Base-by-base conservation (phyloP, 2,888 invertebrate genomes). In the Acanthosepion pharaonis region DNA sequence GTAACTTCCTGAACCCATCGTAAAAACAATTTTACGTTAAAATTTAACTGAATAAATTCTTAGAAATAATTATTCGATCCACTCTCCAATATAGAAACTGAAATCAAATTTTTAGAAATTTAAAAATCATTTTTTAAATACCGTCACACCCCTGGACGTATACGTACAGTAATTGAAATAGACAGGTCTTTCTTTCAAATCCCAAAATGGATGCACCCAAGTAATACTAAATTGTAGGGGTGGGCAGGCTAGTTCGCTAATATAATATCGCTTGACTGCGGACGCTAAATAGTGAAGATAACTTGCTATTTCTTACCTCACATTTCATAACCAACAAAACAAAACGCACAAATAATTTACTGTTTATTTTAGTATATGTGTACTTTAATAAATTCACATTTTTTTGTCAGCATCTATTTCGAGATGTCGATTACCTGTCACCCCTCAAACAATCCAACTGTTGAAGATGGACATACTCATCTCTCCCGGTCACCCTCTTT, bases 171-270 rank as follows among this genome's bases (percentile, higher is more conserved):
- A 11, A 33, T 78, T 8, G 78, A n/a, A 78, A 78, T 78, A 78
- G 78, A 78, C 78, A 78, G 28, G 28, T 8, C 11, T 78, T n/a
- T 78, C 25, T 28, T 78, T 25, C 78, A 28, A 9, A 78, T 33
- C 78, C 78, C 33, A 78, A 78, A 78, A 78, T 78, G 78, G 78
- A 33, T 78, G 78, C 78, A 78, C 78, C 78, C 78, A 78, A 78
- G n/a, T 78, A 18, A 33, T 78, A 33, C 78, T n/a, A 78, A 78
- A 11, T 78, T 2, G 33, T 1, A 33, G 78, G 78, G 78, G 78
- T 78, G 78, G 15, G n/a, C 78, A 78, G 78, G 33, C 33, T 78
- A 33, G 78, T 78, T n/a, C n/a, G 78, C 5, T 78, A n/a, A 78
- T 33, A 64, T 28, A 78, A 33, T 78, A 5, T 78, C 33, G n/a